Conservation (phyloP, 2,888 invertebrate genomes). For the Drosophila setosimentum region DNA sequence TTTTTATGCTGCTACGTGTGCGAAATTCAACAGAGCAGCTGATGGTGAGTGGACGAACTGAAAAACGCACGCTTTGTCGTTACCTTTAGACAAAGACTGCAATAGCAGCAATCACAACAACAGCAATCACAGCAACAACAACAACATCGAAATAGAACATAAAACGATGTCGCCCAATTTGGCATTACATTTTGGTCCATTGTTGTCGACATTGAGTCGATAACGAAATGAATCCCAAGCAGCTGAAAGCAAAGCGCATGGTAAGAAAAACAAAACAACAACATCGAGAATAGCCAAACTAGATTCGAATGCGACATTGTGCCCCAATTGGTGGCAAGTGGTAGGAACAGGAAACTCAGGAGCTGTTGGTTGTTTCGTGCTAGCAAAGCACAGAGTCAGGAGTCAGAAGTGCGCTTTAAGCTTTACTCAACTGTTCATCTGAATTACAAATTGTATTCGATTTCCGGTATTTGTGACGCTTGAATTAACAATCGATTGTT, state of each 20-base stretch:
- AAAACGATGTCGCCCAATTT: conserved; percentile 77
- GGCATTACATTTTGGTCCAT: conserved; percentile 72
- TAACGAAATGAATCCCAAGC: conserved; percentile 68
- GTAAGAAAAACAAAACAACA: conserved; percentile 18
- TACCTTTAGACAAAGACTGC: conserved; percentile 63
- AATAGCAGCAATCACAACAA: conserved; percentile 14
- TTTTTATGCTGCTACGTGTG: conserved; percentile 83
- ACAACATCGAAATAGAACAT: conserved; percentile 30
- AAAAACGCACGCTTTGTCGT: conserved; percentile 19
- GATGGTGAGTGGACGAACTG: conserved; percentile 67
- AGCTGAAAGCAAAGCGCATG: conserved; percentile 38
- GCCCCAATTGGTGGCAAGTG: conserved; percentile 25
- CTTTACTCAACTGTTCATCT: conserved; percentile 78
- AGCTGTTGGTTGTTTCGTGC: conserved; percentile 25
- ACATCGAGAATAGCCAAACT: conserved; percentile 29
- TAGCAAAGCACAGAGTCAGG: conserved; percentile 7
- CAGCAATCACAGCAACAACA: conserved; percentile 12
- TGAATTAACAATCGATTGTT: conserved; percentile 77
- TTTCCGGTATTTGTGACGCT: conserved; percentile 83
- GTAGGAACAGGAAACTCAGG: conserved; percentile 42
- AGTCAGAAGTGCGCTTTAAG: conserved; percentile 59
- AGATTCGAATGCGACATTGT: conserved; percentile 38
- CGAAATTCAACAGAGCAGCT: conserved; percentile 74
- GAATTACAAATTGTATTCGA: conserved; percentile 84
- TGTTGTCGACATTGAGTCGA: conserved; percentile 67